A percentile compares a stretch with the other conserved stretches of the same genome.
phyloP scores from a whole-genome alignment of 2,113 vertebrate genomes.

The Tetrao urogallus region DNA sequence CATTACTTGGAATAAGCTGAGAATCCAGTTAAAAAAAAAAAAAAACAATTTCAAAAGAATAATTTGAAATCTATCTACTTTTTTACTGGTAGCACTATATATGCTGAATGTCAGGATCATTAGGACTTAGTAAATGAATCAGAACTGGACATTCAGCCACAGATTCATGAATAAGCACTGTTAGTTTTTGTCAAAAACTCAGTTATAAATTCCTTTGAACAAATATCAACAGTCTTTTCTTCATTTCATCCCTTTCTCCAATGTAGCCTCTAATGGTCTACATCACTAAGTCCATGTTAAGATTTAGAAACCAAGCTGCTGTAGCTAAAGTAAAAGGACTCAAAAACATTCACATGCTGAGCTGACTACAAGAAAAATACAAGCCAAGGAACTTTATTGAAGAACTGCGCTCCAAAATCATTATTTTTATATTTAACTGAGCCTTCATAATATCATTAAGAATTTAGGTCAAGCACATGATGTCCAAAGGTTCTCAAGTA shows the following conservation, averaged over 20 bases:
- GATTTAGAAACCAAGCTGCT: slow-evolving; percentile 4
- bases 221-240: background rate
- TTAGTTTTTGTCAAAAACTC: background rate
- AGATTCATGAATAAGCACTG: background rate
- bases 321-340: background rate
- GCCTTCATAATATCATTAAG: slow-evolving; percentile 42
- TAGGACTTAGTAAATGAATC: background rate
- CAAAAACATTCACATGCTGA: background rate
- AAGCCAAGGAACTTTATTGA: background rate
- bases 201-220: background rate
- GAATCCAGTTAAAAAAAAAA: background rate
- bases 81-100: background rate
- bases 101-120: background rate
- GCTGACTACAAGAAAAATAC: background rate
- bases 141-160: background rate
- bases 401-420: background rate
- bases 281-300: background rate
- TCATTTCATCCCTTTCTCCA: background rate
- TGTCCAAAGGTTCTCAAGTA: slow-evolving; percentile 48
- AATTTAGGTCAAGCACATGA: slow-evolving; percentile 54
- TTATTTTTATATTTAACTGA: slow-evolving; percentile 46
- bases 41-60: background rate
- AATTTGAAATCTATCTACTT: background rate
- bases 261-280: background rate
- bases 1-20: background rate